Evolutionary conservation across 2,113 vertebrate species (phyloP).

Genomic region (Typhlomys cinereus): DNA sequence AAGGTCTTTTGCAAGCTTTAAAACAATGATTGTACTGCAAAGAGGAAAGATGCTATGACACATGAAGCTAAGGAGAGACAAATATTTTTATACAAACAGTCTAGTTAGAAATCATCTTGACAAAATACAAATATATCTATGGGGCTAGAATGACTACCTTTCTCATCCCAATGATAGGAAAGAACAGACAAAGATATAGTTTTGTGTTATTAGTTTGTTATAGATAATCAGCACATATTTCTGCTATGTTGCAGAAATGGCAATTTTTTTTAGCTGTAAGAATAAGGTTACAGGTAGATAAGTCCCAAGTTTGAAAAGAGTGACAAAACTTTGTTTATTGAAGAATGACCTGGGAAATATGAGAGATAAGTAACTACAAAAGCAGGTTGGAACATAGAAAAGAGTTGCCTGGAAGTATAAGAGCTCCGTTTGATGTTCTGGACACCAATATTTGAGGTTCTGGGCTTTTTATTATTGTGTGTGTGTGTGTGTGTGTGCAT

Average conservation of each 20-base stretch:
- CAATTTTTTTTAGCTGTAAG: not conserved
- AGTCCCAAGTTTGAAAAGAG: not conserved
- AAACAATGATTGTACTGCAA: not conserved
- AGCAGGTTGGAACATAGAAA: not conserved
- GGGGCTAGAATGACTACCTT: not conserved
- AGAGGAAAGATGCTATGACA: not conserved
- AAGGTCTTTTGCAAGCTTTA: not conserved
- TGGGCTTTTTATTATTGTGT: not conserved
- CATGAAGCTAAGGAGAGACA: not conserved
- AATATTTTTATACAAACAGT: not conserved
- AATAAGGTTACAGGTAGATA: not conserved
- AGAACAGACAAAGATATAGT: not conserved
- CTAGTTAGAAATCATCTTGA: not conserved
- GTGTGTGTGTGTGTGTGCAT: no score
- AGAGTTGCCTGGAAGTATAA: not conserved
- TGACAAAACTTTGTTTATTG: not conserved
- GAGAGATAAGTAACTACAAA: not conserved
- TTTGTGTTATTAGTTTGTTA: not conserved
- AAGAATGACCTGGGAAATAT: not conserved
- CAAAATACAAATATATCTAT: not conserved
- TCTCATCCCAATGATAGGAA: not conserved
- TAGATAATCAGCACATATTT: not conserved
- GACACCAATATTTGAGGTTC: not conserved
- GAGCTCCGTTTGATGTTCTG: not conserved
- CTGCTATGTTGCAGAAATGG: not conserved